These are phyloP conservation scores for Cheilosia pagana DNA, from an alignment of 2,888 invertebrate species.

Conservation along the genomic window DNA sequence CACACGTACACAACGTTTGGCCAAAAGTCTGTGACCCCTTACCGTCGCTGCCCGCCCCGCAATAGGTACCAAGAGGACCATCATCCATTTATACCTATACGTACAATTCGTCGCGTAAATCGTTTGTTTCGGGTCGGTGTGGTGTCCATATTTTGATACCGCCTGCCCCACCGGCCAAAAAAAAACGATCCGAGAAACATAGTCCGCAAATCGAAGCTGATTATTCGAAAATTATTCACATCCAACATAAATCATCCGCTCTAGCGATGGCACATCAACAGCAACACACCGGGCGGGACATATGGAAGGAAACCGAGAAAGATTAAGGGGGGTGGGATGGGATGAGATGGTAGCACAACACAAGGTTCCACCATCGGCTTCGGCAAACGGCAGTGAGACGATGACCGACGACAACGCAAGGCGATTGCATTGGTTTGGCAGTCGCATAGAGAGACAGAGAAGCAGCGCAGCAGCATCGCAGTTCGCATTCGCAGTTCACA, in stretches of 20 bases:
- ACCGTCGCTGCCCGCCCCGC: not conserved
- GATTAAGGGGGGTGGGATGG: conserved; percentile 38
- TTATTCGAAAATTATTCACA: conserved; percentile 74
- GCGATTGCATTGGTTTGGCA: conserved; percentile 32
- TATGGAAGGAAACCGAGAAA: conserved; percentile 48
- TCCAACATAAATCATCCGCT: conserved; percentile 74
- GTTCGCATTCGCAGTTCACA: too few species aligned
- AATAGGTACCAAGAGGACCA: conserved; percentile 34
- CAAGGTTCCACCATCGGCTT: conserved; percentile 40
- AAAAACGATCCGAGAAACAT: conserved; percentile 61
- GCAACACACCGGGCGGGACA: conserved; percentile 47
- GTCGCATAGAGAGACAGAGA: conserved; percentile 25
- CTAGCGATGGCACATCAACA: conserved; percentile 68
- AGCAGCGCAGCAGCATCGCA: conserved; percentile 1
- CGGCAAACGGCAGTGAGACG: conserved; percentile 34
- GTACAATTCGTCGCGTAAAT: conserved; percentile 62
- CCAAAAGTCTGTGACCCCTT: conserved; percentile 44
- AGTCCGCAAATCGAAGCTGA: conserved; percentile 73
- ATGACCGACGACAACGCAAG: conserved; percentile 27
- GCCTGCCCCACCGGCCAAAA: not conserved
- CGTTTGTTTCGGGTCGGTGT: conserved; percentile 64
- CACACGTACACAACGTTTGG: conserved; percentile 58
- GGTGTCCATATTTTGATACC: conserved; percentile 51
- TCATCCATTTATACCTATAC: conserved; percentile 55
- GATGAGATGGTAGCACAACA: conserved; percentile 27